Evolutionary conservation across 2,797 vertebrate genomes (phyloP), one percentile per base, ranked within the genome.

Genomic region (Arremon aurantiirostris): DNA sequence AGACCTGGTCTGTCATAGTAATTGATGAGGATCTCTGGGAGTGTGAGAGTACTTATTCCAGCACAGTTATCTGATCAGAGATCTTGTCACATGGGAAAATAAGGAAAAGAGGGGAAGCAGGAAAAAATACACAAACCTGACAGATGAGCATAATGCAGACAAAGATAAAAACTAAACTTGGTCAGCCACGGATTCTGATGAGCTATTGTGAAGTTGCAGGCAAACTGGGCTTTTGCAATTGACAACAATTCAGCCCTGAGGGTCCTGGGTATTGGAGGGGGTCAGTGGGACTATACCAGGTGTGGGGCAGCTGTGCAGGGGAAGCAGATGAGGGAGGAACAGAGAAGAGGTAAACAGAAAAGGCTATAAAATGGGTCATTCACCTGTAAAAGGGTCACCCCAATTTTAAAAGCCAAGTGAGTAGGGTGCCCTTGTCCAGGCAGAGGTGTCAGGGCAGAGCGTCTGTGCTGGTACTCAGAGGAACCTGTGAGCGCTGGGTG

Each of bases 401-500:
- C 4, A 28, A 8, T 52, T 20, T 71, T 24, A 59, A 9, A 13
- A 55, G 23, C 5, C 6, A 11, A 11, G 16, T 3, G 10, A 50
- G 12, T 11, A 52, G 23, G 37, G 26, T 34, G 23, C 0, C 7
- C 3, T 27, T 18, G 24, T 42, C 8, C 2, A 6, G 53, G 22
- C 9, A 86, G 46, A 14, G 4, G 4, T 49, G 39, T 37, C 9
- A 56, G 28, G 14, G n/a, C 13, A 3, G 8, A 59, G 12, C 0
- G 2, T 15, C 14, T 6, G 0, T 63, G 19, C 14, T 73, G 39
- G 2, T 42, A 9, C 49, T 73, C 14, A 28, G 16, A 18, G 28
- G 17, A 18, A 47, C 27, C 30, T 18, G 3, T 7, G 8, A 30
- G 34, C 0, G 0, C 24, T 17, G 5, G 10, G 8, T 64, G 27